phyloP scores from a whole-genome alignment of 2,888 invertebrate genomes.

The Anoncus sp. region DNA sequence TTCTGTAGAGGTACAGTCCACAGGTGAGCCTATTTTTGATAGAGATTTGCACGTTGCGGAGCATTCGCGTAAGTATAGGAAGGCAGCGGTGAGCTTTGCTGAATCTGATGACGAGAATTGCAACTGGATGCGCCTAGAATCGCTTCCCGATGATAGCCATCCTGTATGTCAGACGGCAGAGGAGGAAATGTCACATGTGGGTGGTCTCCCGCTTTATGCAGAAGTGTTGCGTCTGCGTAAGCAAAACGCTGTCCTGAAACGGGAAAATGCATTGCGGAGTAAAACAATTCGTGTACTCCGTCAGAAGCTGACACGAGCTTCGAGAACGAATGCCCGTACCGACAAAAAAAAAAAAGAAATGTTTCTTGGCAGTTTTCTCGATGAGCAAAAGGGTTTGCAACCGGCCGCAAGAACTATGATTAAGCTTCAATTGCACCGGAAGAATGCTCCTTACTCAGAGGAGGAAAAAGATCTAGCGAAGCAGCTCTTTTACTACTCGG shows the following conservation, averaged over 20 bases:
- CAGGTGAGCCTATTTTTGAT: neutral
- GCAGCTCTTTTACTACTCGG: slow-evolving; percentile 45
- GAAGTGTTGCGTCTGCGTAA: neutral
- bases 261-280: neutral
- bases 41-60: neutral
- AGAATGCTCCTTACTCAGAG: slow-evolving; percentile 5
- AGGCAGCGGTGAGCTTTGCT: neutral
- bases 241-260: neutral
- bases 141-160: neutral
- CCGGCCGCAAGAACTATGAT: too few species aligned
- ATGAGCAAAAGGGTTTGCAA: neutral
- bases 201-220: too few species aligned
- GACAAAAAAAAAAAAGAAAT: neutral
- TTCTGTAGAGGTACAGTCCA: neutral
- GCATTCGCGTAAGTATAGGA: slow-evolving; percentile 8
- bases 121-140: neutral
- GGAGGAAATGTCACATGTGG: neutral
- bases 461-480: slow-evolving; percentile 46
- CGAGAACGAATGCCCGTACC: neutral
- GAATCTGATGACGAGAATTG: slow-evolving; percentile 7
- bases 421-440: too few species aligned
- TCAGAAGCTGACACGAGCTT: neutral
- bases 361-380: neutral
- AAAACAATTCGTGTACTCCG: neutral
- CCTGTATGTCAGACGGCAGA: neutral